Base-by-base conservation (phyloP, 2,113 vertebrate genomes). In the Piliocolobus tephrosceles region DNA sequence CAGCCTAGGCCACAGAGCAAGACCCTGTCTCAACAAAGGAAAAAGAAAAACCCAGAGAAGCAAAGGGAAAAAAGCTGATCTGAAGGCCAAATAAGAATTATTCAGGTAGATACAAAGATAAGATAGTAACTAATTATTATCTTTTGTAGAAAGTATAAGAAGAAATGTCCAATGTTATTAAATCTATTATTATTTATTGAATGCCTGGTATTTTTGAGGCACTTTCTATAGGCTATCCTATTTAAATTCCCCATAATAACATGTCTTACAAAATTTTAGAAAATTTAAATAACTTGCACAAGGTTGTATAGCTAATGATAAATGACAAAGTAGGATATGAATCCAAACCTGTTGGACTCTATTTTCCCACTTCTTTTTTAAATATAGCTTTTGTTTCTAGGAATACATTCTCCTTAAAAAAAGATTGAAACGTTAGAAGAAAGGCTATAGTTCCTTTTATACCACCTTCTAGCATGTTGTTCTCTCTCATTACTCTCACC, bases 231-330 rank as follows among this genome's bases (percentile, higher is more conserved):
- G 6, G 40, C 13, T 72, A 82, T 83, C 18, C 68, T 30, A 72
- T 90, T 94, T 90, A 96, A 76, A 68, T 94, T 57, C 35, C 82
- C 82, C 57, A 92, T 57, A 43, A 35, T 84, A 81, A 76, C 3
- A 9, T 58, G 72, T 83, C 58, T 92, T 92, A 57, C 4, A 90
- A 58, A 95, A 79, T 91, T 72, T 93, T 50, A 83, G 32, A 94
- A 90, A 76, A 90, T 76, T 68, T 90, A 82, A 79, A 85, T 76
- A 85, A 9, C 10, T 40, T 85, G 16, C 68, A 40, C 18, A 58
- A 80, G 8, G 3, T 79, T 88, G 35, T 40, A 50, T 58, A 82
- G 45, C 25, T 90, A 55, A 68, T 76, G 50, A 43, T 83, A 79
- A 79, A 9, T 80, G 38, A 72, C n/a, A 73, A 20, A 78, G 45